Evolutionary conservation across 1,140 invertebrate species (phyloP).

Genomic region (Trichomalopsis sarcophagae): DNA sequence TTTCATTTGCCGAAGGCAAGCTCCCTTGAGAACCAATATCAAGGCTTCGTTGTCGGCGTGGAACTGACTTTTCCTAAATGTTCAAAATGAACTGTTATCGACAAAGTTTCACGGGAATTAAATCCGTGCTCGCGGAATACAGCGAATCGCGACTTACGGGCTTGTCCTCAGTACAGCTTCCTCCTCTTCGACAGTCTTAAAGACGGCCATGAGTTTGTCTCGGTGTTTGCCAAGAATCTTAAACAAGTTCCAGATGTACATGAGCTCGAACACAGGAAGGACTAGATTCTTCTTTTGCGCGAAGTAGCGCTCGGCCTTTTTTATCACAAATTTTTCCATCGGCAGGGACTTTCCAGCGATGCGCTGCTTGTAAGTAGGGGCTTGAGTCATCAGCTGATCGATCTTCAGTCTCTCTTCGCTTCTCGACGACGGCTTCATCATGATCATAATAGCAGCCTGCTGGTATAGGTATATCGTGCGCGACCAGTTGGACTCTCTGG

Average conservation of each 20-base stretch:
- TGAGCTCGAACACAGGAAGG: slow-evolving; percentile 90
- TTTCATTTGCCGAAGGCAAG: slow-evolving; percentile 86
- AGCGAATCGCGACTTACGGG: slow-evolving; percentile 58
- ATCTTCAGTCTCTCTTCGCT: slow-evolving; percentile 74
- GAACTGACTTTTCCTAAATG: slow-evolving; percentile 75
- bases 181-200: slow-evolving; percentile 83
- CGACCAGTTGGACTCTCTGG: slow-evolving; percentile 92
- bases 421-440: slow-evolving; percentile 79
- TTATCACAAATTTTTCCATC: slow-evolving; percentile 96
- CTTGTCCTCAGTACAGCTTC: slow-evolving; percentile 69
- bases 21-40: slow-evolving; percentile 86
- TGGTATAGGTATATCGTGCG: slow-evolving; percentile 93
- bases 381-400: slow-evolving; percentile 80
- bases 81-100: not conserved
- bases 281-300: slow-evolving; percentile 84
- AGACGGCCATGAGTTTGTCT: slow-evolving; percentile 81
- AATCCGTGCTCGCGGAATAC: not conserved
- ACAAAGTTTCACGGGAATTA: not conserved
- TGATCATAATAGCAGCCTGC: slow-evolving; percentile 87
- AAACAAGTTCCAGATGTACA: slow-evolving; percentile 97
- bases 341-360: slow-evolving; percentile 97
- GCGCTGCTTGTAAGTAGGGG: slow-evolving; percentile 88
- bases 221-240: slow-evolving; percentile 86
- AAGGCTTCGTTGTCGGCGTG: slow-evolving; percentile 88
- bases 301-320: slow-evolving; percentile 87